Conservation (phyloP, 2,888 invertebrate genomes). For the Chesias legatella region DNA sequence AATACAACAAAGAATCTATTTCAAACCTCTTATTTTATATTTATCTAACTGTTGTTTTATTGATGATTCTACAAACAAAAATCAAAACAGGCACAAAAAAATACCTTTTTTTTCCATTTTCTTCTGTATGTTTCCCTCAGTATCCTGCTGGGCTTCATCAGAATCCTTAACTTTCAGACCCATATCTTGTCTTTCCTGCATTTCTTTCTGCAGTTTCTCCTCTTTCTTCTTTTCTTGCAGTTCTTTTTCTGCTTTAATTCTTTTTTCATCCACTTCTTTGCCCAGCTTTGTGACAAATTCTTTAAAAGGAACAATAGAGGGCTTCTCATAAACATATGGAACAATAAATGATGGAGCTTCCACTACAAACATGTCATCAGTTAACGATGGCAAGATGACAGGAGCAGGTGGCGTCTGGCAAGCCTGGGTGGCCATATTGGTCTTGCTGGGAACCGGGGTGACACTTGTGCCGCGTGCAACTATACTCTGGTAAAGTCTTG, state of each 20-base stretch:
- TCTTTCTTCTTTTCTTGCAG: constrained; percentile 50
- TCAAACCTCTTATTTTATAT: too few relatives aligned
- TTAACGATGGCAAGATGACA: constrained; percentile 88
- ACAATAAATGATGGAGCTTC: constrained; percentile 96
- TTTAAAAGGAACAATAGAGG: constrained; percentile 88
- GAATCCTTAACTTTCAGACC: constrained; percentile 49
- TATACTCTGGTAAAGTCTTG: constrained; percentile 81
- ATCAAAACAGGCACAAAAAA: too few relatives aligned
- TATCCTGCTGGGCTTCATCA: constrained; percentile 38
- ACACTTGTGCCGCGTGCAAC: constrained; percentile 65
- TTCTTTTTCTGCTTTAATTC: constrained; percentile 76
- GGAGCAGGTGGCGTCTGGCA: constrained; percentile 42
- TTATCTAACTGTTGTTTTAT: too few relatives aligned
- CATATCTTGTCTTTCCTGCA: constrained; percentile 43
- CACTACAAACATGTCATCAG: constrained; percentile 95
- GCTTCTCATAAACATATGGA: constrained; percentile 95
- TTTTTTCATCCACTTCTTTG: constrained; percentile 82
- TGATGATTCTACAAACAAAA: too few relatives aligned
- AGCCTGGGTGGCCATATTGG: constrained; percentile 46
- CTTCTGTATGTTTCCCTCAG: constrained; percentile 46
- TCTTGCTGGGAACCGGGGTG: constrained; percentile 54
- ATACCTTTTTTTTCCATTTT: constrained; percentile 53
- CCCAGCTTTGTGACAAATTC: constrained; percentile 84
- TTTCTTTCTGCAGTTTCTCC: constrained; percentile 55
- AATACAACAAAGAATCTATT: constrained; percentile 5